Conservation (phyloP, 2,113 vertebrate species). For the Festucalex cinctus region DNA sequence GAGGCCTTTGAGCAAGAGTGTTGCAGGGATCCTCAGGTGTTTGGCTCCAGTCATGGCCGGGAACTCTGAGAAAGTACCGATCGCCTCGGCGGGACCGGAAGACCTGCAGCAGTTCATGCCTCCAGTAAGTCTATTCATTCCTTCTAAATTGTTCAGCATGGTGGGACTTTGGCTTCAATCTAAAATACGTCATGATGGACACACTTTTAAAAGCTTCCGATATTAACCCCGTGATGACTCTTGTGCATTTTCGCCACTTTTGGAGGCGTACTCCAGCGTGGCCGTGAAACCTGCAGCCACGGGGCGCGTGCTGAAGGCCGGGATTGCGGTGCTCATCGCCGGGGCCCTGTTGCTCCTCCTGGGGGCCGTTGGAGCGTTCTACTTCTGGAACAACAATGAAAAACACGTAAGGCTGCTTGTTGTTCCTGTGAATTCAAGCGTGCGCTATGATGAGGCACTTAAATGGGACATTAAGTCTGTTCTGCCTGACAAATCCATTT, state of each 20-base stretch:
- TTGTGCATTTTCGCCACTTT: not conserved
- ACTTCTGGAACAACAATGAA: constrained; percentile 89
- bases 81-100: constrained; percentile 82
- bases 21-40: constrained; percentile 45
- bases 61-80: constrained; percentile 84
- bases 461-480: not conserved
- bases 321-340: constrained; percentile 80
- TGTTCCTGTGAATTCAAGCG: not conserved
- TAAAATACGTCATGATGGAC: not conserved
- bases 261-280: constrained; percentile 69
- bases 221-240: not conserved
- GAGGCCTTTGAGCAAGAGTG: constrained; percentile 17
- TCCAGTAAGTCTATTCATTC: constrained; percentile 71
- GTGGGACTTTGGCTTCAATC: not conserved
- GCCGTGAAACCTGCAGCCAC: constrained; percentile 73
- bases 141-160: not conserved
- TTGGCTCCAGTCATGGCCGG: constrained; percentile 76
- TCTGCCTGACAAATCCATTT: not conserved
- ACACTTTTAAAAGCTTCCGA: not conserved
- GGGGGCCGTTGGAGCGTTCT: constrained; percentile 86
- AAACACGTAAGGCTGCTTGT: constrained; percentile 74
- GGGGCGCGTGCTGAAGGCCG: constrained; percentile 81
- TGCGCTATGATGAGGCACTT: not conserved
- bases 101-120: constrained; percentile 83
- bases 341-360: constrained; percentile 84